A percentile compares a stretch with the other conserved stretches of the same genome.
These are phyloP conservation scores for Phasia obesa DNA, from an alignment of 2,888 invertebrate genomes.

Conservation along the genomic window DNA sequence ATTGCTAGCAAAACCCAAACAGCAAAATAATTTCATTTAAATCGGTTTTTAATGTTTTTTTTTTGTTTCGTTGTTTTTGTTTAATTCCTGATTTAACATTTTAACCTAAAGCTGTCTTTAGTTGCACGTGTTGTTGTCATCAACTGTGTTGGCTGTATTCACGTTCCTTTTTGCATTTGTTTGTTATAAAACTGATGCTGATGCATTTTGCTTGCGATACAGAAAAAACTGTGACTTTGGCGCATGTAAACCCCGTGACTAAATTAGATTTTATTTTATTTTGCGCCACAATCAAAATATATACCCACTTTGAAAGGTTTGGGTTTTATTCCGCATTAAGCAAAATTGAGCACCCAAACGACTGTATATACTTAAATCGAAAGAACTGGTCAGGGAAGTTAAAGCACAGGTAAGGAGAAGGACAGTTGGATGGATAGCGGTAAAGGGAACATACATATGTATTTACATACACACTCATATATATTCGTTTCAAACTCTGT, in stretches of 20 bases:
- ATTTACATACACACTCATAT: background rate
- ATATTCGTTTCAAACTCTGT: constrained; percentile 30
- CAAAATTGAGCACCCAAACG: background rate
- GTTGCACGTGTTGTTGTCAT: constrained; percentile 69
- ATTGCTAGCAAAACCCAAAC: background rate
- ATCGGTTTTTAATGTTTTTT: constrained; percentile 21
- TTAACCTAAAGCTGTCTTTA: constrained; percentile 44
- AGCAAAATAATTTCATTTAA: constrained; percentile 43
- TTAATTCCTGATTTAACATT: constrained; percentile 48
- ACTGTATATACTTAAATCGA: constrained; percentile 6
- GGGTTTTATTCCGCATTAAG: constrained; percentile 24
- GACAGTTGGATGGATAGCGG: constrained; percentile 15
- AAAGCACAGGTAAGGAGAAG: background rate
- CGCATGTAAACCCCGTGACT: constrained; percentile 71
- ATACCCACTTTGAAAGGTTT: constrained; percentile 29
- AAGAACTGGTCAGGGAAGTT: background rate
- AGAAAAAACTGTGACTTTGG: constrained; percentile 62
- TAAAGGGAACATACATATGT: constrained; percentile 21
- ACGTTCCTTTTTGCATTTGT: constrained; percentile 12
- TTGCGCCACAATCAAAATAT: constrained; percentile 48
- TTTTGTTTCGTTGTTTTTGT: constrained; percentile 29
- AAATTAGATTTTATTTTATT: constrained; percentile 66
- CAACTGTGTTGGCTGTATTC: constrained; percentile 22
- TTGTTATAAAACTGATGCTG: constrained; percentile 10
- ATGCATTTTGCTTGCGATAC: constrained; percentile 20